These are phyloP conservation scores for Leptinotarsa juncta DNA, from an alignment of 2,888 invertebrate species.

Conservation along the genomic window DNA sequence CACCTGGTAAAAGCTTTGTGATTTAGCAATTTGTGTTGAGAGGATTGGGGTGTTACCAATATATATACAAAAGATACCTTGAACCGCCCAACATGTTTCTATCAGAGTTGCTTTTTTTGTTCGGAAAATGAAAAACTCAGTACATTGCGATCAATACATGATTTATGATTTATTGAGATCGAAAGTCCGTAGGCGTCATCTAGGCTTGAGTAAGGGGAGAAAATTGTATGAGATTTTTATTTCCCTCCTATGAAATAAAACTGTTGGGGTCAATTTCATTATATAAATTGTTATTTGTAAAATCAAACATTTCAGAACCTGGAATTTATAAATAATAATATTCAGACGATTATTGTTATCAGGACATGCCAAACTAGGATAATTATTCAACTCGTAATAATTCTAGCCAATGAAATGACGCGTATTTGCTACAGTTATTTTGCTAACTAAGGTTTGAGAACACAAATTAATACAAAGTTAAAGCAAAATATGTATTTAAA, in stretches of 20 bases:
- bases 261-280: too few species aligned
- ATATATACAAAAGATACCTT: constrained; percentile 47
- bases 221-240: background rate
- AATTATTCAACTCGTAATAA: too few species aligned
- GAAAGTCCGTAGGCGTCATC: background rate
- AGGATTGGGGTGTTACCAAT: constrained; percentile 48
- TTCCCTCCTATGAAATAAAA: background rate
- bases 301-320: too few species aligned
- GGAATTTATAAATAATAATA: too few species aligned
- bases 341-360: too few species aligned
- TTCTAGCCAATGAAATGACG: too few species aligned
- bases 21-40: constrained; percentile 55
- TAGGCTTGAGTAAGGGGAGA: background rate
- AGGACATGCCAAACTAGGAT: too few species aligned
- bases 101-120: constrained; percentile 39
- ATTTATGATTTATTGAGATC: background rate
- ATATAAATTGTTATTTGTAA: too few species aligned
- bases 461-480: too few species aligned
- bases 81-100: constrained; percentile 44
- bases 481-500: too few species aligned
- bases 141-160: background rate
- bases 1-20: constrained; percentile 57
- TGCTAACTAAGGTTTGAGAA: too few species aligned
- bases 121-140: constrained; percentile 30
- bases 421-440: too few species aligned